Evolutionary conservation across 2,888 invertebrate genomes (phyloP).

Genomic region (Drosophila meridiana): DNA sequence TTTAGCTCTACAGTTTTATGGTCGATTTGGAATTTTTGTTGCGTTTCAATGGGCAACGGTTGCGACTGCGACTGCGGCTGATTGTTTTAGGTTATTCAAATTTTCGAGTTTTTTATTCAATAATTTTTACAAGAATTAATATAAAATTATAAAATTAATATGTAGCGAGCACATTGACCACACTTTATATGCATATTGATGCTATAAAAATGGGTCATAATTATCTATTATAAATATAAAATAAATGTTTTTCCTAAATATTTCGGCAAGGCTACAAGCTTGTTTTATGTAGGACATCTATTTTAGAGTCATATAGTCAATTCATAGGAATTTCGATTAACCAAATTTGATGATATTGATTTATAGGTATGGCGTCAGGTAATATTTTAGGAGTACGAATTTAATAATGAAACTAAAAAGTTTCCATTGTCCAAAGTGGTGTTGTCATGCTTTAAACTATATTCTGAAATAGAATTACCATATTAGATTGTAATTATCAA

Average conservation of each 20-base stretch:
- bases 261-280: constrained; percentile 69
- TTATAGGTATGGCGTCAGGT: constrained; percentile 54
- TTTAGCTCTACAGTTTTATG: constrained; percentile 67
- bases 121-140: constrained; percentile 80
- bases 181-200: constrained; percentile 56
- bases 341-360: constrained; percentile 53
- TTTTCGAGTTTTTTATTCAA: constrained; percentile 72
- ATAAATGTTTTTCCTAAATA: constrained; percentile 63
- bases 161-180: constrained; percentile 63
- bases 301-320: constrained; percentile 21
- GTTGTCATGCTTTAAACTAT: too few relatives aligned
- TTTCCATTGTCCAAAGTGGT: too few relatives aligned
- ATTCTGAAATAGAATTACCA: background rate
- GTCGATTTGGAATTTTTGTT: constrained; percentile 72
- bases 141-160: constrained; percentile 75
- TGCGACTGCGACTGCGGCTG: constrained; percentile 35
- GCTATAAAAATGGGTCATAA: constrained; percentile 73
- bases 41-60: constrained; percentile 64
- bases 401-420: background rate
- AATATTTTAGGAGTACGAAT: constrained; percentile 27
- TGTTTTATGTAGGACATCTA: constrained; percentile 72
- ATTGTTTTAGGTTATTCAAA: constrained; percentile 74
- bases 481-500: background rate
- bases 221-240: constrained; percentile 59
- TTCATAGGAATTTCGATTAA: constrained; percentile 29